Evolutionary conservation across 2,113 vertebrate genomes (phyloP).

Genomic region (Nettapus auritus): DNA sequence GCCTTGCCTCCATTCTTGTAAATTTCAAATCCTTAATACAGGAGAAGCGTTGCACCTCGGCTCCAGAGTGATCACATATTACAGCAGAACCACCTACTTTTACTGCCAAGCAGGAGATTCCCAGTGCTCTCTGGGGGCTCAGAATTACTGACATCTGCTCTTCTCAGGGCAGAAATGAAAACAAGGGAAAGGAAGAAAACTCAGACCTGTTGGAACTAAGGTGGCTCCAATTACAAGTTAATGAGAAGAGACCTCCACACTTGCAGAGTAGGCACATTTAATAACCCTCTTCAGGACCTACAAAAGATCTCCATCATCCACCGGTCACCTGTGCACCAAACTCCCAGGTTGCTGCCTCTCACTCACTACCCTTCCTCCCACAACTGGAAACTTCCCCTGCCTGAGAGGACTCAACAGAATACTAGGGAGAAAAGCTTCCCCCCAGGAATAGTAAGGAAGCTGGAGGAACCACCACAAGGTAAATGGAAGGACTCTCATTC

Average conservation of each 20-base stretch:
- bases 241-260: neutral
- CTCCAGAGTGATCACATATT: neutral
- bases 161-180: neutral
- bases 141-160: neutral
- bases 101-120: rapidly evolving
- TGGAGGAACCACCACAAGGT: neutral
- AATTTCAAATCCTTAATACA: neutral
- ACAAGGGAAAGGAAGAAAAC: neutral
- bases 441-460: neutral
- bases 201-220: rapidly evolving
- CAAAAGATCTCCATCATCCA: neutral
- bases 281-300: neutral
- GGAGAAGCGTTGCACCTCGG: neutral
- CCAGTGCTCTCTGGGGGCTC: neutral
- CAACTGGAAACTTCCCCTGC: neutral
- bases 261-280: neutral
- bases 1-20: neutral
- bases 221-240: neutral
- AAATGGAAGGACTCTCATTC: neutral
- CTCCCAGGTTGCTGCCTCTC: neutral
- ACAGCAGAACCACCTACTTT: neutral
- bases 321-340: neutral
- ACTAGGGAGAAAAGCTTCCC: neutral
- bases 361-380: neutral
- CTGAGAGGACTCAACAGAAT: neutral